Base-by-base conservation (phyloP, 1,140 invertebrate species). In the Octopus bimaculoides region DNA sequence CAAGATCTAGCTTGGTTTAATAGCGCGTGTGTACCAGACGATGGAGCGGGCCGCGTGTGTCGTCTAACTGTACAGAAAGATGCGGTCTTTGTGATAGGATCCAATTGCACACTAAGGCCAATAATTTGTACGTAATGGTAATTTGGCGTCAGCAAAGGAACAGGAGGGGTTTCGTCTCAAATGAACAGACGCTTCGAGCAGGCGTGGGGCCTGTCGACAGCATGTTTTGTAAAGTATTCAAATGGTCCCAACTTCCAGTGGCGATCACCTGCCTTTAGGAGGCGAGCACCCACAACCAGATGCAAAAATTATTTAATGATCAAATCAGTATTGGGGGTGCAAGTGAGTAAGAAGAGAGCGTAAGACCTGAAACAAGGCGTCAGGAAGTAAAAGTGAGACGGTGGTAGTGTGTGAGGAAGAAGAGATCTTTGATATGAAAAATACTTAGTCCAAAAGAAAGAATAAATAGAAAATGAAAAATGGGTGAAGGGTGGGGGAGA, bases 111-210 rank as follows among this genome's bases (percentile, higher is more conserved):
- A 75, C 41, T 17, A 75, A 75, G 74, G 41, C 74, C 52, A 75
- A 75, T 75, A 75, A 75, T 75, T 75, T 75, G 74, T 75, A 75
- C 74, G 74, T 75, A 75, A 75, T 75, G 74, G 74, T 75, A 75
- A 75, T 75, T 41, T 75, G 74, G 74, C 74, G 74, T 75, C 74
- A 9, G 74, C 52, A 41, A 75, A 75, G 74, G 7, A 75, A 75
- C 74, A 41, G 52, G 74, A 75, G 74, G 74, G 74, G 6, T 52
- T 9, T 6, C 14, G 26, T 71, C 66, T 71, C 9, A 71, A 61
- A 71, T 71, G 14, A 71, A 71, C 66, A 71, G 66, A 71, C 66
- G 66, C 66, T 20, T 20, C 56, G 9, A 17, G 14, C 66, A 20
- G 17, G 6, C 14, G 66, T 71, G 17, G 66, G 66, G 17, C 66